Percentiles rank a stretch among this genome's conserved stretches.
Conservation (phyloP, 2,797 vertebrate species). For the Intellagama lesueurii region DNA sequence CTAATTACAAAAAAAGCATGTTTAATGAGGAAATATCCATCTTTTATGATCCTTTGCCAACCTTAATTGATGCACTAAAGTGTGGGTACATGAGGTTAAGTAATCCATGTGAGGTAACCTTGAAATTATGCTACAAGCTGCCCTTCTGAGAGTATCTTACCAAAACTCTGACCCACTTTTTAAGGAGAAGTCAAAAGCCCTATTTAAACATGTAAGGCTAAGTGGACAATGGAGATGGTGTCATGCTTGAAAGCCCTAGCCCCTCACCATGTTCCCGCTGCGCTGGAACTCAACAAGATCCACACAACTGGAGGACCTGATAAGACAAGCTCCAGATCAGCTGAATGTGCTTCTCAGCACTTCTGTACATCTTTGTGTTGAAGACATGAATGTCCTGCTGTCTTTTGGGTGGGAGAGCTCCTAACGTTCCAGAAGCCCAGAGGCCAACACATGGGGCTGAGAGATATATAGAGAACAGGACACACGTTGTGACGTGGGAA, state of each 20-base stretch:
- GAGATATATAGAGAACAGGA: too few species aligned
- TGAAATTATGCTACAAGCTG: background rate
- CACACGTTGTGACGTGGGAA: background rate
- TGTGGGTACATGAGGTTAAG: background rate
- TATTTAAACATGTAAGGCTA: too few species aligned
- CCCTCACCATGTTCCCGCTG: too few species aligned
- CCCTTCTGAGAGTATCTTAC: background rate
- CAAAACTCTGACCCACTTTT: background rate
- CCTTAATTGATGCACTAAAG: background rate
- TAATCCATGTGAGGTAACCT: background rate
- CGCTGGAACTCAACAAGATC: background rate
- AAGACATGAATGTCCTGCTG: too few species aligned
- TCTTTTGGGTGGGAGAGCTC: too few species aligned
- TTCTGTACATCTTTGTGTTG: too few species aligned
- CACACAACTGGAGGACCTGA: constrained; percentile 13
- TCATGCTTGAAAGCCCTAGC: too few species aligned
- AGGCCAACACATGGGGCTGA: too few species aligned
- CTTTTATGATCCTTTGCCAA: background rate
- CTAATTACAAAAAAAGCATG: background rate
- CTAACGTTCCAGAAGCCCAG: too few species aligned
- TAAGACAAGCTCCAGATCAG: background rate
- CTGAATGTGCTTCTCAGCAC: too few species aligned
- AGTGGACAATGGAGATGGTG: too few species aligned
- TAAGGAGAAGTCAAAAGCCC: background rate
- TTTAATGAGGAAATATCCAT: background rate